Conservation (phyloP, 2,113 vertebrate species). For the Istiophorus platypterus region DNA sequence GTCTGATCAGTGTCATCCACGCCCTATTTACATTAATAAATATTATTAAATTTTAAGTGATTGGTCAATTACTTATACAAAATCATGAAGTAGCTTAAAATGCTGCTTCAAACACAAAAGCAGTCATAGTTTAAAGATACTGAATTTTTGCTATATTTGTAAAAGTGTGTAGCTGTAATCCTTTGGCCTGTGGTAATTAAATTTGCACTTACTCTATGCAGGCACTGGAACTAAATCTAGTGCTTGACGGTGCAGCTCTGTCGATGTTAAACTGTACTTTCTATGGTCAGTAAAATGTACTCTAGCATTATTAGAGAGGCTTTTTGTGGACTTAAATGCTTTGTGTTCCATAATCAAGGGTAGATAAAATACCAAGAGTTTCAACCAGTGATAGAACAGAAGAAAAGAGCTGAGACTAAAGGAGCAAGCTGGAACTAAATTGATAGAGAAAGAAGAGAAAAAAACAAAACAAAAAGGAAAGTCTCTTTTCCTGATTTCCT, state of each 20-base stretch:
- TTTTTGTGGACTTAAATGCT: slow-evolving; percentile 50
- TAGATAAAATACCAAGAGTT: slow-evolving; percentile 46
- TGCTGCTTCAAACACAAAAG: not conserved
- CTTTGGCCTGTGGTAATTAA: not conserved
- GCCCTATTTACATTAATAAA: not conserved
- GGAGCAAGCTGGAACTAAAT: slow-evolving; percentile 24
- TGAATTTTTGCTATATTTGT: slow-evolving; percentile 8
- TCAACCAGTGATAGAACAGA: slow-evolving; percentile 9
- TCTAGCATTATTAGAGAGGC: slow-evolving; percentile 31
- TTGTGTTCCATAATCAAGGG: slow-evolving; percentile 19
- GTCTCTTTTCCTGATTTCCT: not conserved
- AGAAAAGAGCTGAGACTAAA: slow-evolving; percentile 14
- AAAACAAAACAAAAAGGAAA: not conserved
- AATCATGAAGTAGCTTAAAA: not conserved
- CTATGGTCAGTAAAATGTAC: slow-evolving; percentile 37
- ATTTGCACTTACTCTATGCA: slow-evolving; percentile 5
- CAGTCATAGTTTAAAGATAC: not conserved
- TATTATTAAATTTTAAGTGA: not conserved
- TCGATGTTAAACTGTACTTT: slow-evolving; percentile 28
- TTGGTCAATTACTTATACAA: not conserved
- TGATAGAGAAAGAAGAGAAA: slow-evolving; percentile 10
- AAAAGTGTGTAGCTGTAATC: not conserved
- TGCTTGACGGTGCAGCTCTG: not conserved
- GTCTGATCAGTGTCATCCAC: not conserved
- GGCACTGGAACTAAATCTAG: not conserved